Conservation (phyloP, 2,113 vertebrate genomes). For the Chamaea fasciata region DNA sequence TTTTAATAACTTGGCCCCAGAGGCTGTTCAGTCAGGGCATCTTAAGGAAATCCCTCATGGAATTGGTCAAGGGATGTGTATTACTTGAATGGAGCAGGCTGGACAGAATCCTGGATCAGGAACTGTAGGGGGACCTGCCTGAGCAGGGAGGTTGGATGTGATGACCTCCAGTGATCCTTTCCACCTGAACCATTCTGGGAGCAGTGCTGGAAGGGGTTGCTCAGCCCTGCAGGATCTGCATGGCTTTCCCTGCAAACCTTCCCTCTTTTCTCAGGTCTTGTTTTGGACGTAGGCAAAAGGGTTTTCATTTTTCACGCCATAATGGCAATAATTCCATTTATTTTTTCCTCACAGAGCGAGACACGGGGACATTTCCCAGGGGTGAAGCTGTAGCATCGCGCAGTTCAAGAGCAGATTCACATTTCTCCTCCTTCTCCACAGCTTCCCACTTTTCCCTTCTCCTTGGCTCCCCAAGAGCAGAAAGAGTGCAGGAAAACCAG, state of each 20-base stretch:
- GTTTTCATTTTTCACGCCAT: neutral
- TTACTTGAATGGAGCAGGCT: neutral
- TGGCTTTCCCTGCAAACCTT: neutral
- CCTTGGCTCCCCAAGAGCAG: neutral
- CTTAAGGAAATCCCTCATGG: neutral
- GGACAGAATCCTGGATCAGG: neutral
- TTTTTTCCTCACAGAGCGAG: neutral
- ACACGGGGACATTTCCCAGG: neutral
- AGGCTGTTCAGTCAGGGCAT: neutral
- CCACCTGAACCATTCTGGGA: neutral
- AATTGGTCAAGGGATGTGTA: neutral
- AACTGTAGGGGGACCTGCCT: neutral
- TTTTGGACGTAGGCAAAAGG: neutral
- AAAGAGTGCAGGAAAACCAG: neutral
- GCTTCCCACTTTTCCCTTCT: neutral
- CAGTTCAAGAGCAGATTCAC: neutral
- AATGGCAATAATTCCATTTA: neutral
- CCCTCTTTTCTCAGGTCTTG: neutral
- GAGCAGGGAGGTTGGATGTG: neutral
- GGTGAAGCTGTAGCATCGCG: neutral
- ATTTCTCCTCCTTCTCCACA: neutral
- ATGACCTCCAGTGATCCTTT: neutral
- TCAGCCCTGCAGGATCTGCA: neutral
- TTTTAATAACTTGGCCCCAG: neutral
- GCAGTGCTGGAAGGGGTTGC: rapidly evolving